A percentile compares a stretch with the other conserved stretches of the same genome.
These are phyloP conservation scores for Automeris io DNA, from an alignment of 2,888 invertebrate species.

Conservation along the genomic window DNA sequence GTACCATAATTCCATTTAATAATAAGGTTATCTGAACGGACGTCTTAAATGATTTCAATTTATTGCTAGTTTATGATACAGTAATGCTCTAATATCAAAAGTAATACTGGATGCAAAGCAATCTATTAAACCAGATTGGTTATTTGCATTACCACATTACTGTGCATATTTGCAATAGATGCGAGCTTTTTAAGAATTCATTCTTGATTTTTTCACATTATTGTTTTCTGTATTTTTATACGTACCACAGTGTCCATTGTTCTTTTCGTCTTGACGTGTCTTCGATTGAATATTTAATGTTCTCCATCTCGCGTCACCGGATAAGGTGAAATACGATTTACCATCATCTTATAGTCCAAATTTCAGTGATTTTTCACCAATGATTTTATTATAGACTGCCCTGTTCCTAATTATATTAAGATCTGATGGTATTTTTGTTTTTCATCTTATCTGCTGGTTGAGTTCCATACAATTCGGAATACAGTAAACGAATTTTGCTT, in stretches of 20 bases:
- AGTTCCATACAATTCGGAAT: conserved; percentile 18
- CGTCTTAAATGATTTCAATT: conserved; percentile 41
- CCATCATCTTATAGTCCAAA: conserved; percentile 46
- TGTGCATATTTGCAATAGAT: not conserved
- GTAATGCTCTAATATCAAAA: conserved; percentile 9
- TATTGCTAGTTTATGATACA: conserved; percentile 30
- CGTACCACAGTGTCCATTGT: not conserved
- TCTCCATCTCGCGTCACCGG: conserved; percentile 41
- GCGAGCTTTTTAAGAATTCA: not conserved
- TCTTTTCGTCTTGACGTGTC: conserved; percentile 48
- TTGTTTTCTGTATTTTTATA: conserved; percentile 5
- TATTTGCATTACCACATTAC: not conserved
- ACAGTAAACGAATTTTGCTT: conserved; percentile 18
- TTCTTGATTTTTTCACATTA: conserved; percentile 7
- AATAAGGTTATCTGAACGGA: conserved; percentile 49
- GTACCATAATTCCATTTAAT: conserved; percentile 70
- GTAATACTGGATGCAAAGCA: not conserved
- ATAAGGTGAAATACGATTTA: conserved; percentile 55
- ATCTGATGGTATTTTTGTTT: conserved; percentile 34
- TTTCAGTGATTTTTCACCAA: conserved; percentile 73
- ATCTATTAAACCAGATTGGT: not conserved
- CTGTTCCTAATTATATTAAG: conserved; percentile 66
- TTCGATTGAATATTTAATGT: conserved; percentile 56
- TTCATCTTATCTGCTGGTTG: conserved; percentile 64
- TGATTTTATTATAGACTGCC: conserved; percentile 66